Evolutionary conservation across 1,140 invertebrate genomes (phyloP).

Genomic region (Heliconius hermathena): DNA sequence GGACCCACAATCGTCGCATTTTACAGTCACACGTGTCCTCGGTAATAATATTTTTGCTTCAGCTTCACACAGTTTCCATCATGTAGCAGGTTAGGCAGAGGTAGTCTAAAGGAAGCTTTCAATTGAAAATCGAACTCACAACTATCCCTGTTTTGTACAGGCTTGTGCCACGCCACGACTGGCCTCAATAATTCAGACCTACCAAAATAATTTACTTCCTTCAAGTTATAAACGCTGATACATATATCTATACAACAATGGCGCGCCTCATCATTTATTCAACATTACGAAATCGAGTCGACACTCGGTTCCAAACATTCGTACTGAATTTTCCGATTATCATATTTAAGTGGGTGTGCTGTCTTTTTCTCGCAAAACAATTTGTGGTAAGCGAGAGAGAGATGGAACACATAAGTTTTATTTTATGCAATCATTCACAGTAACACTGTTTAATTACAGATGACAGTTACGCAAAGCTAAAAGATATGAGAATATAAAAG

Average conservation of each 20-base stretch:
- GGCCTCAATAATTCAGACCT: slow-evolving; percentile 21
- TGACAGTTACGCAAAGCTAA: slow-evolving; percentile 12
- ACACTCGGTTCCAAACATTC: slow-evolving; percentile 50
- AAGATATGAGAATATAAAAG: background rate
- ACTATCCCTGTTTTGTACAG: too few relatives aligned
- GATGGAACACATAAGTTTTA: slow-evolving; percentile 38
- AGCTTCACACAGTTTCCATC: too few relatives aligned
- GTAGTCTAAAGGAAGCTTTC: too few relatives aligned
- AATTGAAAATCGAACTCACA: background rate
- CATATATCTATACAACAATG: slow-evolving; percentile 45
- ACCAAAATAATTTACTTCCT: slow-evolving; percentile 44
- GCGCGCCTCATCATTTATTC: slow-evolving; percentile 59
- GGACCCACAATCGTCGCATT: background rate
- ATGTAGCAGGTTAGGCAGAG: too few relatives aligned
- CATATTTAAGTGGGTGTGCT: slow-evolving; percentile 59
- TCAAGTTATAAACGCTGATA: slow-evolving; percentile 52
- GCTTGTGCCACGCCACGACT: too few relatives aligned
- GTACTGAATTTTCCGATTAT: slow-evolving; percentile 63
- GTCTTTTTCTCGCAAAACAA: slow-evolving; percentile 37
- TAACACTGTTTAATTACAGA: slow-evolving; percentile 45
- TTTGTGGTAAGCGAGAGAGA: slow-evolving; percentile 14
- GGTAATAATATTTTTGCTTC: too few relatives aligned
- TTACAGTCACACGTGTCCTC: background rate
- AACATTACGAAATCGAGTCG: slow-evolving; percentile 52
- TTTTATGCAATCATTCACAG: slow-evolving; percentile 40